These are phyloP conservation scores for Drosophila serrata DNA, from an alignment of 1,140 invertebrate species.

Conservation along the genomic window DNA sequence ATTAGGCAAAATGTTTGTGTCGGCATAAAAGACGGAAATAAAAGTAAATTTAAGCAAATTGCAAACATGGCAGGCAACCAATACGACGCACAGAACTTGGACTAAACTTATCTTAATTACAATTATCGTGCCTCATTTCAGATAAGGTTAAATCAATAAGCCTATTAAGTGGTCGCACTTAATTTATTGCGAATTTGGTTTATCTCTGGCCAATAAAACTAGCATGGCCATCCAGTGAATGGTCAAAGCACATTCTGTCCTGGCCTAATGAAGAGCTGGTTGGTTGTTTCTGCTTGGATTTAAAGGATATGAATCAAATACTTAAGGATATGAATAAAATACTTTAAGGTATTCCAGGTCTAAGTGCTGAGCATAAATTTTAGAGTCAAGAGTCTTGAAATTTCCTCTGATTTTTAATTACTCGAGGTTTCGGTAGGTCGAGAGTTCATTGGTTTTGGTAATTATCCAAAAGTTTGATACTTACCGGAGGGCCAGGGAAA, in stretches of 20 bases:
- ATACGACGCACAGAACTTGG: slow-evolving; percentile 35
- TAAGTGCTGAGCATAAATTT: background rate
- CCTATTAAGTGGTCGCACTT: slow-evolving; percentile 11
- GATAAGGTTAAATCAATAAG: slow-evolving; percentile 28
- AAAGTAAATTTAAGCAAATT: slow-evolving; percentile 69
- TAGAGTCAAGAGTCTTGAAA: background rate
- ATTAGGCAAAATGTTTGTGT: slow-evolving; percentile 63
- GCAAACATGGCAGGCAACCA: slow-evolving; percentile 38
- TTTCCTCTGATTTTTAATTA: background rate
- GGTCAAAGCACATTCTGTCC: slow-evolving; percentile 3
- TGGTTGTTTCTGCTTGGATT: background rate
- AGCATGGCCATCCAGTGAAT: background rate
- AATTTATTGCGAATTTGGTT: slow-evolving; percentile 15
- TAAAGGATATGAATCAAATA: background rate
- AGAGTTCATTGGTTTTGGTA: slow-evolving; percentile 1
- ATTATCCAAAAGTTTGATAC: slow-evolving; percentile 18
- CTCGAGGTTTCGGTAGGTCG: background rate
- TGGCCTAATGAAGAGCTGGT: background rate
- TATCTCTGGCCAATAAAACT: slow-evolving; percentile 21
- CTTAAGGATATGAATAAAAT: no score
- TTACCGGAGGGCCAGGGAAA: background rate
- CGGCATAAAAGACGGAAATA: slow-evolving; percentile 62
- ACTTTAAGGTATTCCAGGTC: background rate
- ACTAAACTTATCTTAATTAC: slow-evolving; percentile 17
- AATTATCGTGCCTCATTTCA: slow-evolving; percentile 8